These are phyloP conservation scores for Acromyrmex heyeri DNA, from an alignment of 1,140 invertebrate species.

Conservation along the genomic window DNA sequence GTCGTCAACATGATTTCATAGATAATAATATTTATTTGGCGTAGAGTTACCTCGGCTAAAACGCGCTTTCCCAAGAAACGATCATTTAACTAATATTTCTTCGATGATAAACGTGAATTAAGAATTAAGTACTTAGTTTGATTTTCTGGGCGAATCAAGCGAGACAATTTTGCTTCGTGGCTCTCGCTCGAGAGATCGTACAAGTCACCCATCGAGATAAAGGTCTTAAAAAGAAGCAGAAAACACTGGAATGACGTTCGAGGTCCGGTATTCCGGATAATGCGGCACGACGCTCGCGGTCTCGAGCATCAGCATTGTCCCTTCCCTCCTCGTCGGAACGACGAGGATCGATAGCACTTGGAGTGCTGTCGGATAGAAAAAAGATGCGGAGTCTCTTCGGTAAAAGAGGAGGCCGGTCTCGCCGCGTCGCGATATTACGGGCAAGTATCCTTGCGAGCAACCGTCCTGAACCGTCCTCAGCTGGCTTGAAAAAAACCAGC, in stretches of 20 bases:
- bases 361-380: slow-evolving; percentile 33
- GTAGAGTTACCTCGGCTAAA: neutral
- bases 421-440: neutral
- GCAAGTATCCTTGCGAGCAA: slow-evolving; percentile 70
- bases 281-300: slow-evolving; percentile 60
- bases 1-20: neutral
- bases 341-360: slow-evolving; percentile 50
- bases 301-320: slow-evolving; percentile 64
- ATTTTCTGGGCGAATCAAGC: slow-evolving; percentile 28
- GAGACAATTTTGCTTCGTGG: neutral
- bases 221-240: slow-evolving; percentile 23
- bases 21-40: neutral
- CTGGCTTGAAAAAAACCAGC: slow-evolving; percentile 69
- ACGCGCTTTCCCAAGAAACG: neutral
- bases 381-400: slow-evolving; percentile 50
- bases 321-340: slow-evolving; percentile 49
- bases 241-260: slow-evolving; percentile 43
- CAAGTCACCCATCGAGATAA: slow-evolving; percentile 10
- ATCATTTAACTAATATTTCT: neutral
- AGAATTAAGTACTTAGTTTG: neutral
- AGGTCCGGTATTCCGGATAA: slow-evolving; percentile 57
- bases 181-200: neutral
- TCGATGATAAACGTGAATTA: neutral
- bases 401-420: slow-evolving; percentile 76
- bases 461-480: slow-evolving; percentile 71